Conservation (phyloP, 1,140 invertebrate genomes). For the Muscidifurax raptorellus region DNA sequence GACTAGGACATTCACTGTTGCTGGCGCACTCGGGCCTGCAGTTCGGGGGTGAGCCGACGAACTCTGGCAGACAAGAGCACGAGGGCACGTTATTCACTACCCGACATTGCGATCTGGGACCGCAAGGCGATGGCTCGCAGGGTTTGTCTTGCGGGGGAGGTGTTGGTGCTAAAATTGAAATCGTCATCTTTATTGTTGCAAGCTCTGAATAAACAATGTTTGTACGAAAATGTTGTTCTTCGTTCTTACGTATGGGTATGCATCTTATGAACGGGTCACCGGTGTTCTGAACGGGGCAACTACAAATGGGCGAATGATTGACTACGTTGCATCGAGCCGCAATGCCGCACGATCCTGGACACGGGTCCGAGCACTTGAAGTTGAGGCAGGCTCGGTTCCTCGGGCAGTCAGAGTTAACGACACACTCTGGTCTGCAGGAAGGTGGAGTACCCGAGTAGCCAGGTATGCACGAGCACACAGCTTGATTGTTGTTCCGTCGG, state of each 20-base stretch:
- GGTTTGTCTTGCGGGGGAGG: constrained; percentile 73
- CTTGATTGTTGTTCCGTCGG: constrained; percentile 54
- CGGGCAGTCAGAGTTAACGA: constrained; percentile 76
- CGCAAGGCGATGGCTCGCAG: constrained; percentile 82
- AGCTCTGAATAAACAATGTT: constrained; percentile 25
- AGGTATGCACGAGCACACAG: constrained; percentile 75
- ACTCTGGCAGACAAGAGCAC: constrained; percentile 81
- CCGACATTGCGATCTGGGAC: constrained; percentile 80
- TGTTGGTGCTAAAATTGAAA: constrained; percentile 63
- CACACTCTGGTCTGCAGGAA: constrained; percentile 74
- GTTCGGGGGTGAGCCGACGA: constrained; percentile 79
- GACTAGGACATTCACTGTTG: constrained; percentile 81
- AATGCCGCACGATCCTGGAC: constrained; percentile 77
- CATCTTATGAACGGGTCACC: constrained; percentile 78
- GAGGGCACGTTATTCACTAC: constrained; percentile 79
- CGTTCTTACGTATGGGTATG: constrained; percentile 76
- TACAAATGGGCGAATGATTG: constrained; percentile 66
- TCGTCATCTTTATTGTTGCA: neutral
- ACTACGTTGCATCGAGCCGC: constrained; percentile 76
- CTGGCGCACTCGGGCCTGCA: constrained; percentile 82
- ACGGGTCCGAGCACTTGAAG: constrained; percentile 77
- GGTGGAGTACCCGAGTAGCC: constrained; percentile 75
- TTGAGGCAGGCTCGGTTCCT: constrained; percentile 74
- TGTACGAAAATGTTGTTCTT: constrained; percentile 6
- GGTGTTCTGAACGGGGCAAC: constrained; percentile 71